Conservation (phyloP, 2,888 invertebrate genomes). For the Danaus chrysippus region DNA sequence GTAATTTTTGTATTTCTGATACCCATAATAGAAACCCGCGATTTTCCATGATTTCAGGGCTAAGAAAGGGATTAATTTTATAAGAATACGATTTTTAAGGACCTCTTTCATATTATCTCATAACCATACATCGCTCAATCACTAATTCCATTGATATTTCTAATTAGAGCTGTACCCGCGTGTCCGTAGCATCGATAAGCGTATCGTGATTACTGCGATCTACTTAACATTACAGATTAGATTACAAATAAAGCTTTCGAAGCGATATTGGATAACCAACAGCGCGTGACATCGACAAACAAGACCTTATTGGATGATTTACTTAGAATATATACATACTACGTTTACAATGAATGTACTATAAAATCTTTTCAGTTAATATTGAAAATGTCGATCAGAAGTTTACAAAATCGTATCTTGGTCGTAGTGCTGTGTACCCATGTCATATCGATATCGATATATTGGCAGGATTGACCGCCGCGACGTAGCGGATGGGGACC, state of each 20-base stretch:
- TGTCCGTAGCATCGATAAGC: conserved; percentile 13
- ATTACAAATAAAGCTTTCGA: conserved; percentile 15
- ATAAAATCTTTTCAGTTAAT: background rate
- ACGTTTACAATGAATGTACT: background rate
- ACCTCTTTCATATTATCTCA: background rate
- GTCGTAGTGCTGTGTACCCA: conserved; percentile 57
- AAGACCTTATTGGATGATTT: background rate
- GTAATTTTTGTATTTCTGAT: no score
- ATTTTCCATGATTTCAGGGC: no score
- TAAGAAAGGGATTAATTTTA: no score
- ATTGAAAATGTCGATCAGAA: background rate
- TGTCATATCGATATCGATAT: conserved; percentile 67
- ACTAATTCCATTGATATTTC: conserved; percentile 6
- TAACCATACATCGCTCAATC: background rate
- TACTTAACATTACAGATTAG: conserved; percentile 23
- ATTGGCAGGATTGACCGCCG: conserved; percentile 78
- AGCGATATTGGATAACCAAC: conserved; percentile 5
- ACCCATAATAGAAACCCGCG: no score
- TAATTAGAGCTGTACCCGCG: conserved; percentile 38
- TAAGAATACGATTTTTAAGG: background rate
- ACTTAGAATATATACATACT: background rate
- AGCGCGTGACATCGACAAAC: conserved; percentile 2
- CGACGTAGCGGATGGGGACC: conserved; percentile 64
- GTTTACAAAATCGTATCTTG: conserved; percentile 55
- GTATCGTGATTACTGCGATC: conserved; percentile 25